Evolutionary conservation across 2,888 invertebrate genomes (phyloP).

Genomic region (Zeuzera pyrina): DNA sequence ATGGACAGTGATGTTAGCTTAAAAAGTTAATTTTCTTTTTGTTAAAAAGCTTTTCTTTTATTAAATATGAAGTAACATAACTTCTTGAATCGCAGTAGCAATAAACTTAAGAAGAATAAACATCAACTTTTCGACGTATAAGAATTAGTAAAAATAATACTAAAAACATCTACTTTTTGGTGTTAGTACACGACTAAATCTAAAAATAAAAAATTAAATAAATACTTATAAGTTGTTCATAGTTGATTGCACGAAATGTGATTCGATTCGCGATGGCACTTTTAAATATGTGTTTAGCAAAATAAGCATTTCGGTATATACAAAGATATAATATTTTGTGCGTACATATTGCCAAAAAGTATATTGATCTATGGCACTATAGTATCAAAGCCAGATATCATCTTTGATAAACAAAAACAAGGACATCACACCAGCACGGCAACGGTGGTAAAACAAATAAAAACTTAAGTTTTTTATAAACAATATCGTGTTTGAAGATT

Average conservation of each 20-base stretch:
- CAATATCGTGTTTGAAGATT: slow-evolving; percentile 13
- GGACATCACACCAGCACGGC: slow-evolving; percentile 20
- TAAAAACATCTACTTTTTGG: slow-evolving; percentile 54
- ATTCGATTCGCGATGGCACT: slow-evolving; percentile 49
- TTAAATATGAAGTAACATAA: too few relatives aligned
- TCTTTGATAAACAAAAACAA: slow-evolving; percentile 39
- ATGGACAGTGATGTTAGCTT: too few relatives aligned
- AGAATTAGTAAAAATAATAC: too few relatives aligned
- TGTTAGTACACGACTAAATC: slow-evolving; percentile 63
- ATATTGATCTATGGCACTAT: slow-evolving; percentile 56
- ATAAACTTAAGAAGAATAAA: too few relatives aligned
- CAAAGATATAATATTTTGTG: slow-evolving; percentile 26
- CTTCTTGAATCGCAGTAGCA: too few relatives aligned
- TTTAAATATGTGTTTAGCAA: slow-evolving; percentile 51
- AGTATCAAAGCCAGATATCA: slow-evolving; percentile 42
- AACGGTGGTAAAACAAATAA: not conserved
- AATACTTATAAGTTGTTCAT: slow-evolving; percentile 48
- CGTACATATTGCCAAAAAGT: slow-evolving; percentile 20
- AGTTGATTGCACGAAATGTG: slow-evolving; percentile 44
- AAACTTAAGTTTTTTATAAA: slow-evolving; percentile 6
- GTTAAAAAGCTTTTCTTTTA: too few relatives aligned
- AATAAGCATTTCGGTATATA: slow-evolving; percentile 41
- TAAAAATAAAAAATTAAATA: slow-evolving; percentile 51
- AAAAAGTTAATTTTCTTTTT: too few relatives aligned
- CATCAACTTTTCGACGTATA: too few relatives aligned